Evolutionary conservation across 2,797 vertebrate species (phyloP).

Genomic region (Eulemur coronatus): DNA sequence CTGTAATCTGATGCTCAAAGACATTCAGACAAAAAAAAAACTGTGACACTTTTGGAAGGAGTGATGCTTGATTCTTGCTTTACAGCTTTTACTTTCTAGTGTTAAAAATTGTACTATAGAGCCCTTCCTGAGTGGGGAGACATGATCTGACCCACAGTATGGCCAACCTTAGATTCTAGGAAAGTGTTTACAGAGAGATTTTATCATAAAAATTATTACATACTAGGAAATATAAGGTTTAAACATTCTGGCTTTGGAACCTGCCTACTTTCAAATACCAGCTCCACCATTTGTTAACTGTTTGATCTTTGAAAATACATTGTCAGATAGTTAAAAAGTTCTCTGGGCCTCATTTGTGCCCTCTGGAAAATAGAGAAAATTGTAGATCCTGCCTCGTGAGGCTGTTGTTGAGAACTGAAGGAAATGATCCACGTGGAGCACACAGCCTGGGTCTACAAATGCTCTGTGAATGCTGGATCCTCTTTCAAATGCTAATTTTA

Average conservation of each 20-base stretch:
- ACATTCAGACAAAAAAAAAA: neutral
- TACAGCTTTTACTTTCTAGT: neutral
- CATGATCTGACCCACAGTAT: too few relatives aligned
- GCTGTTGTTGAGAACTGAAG: neutral
- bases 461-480: neutral
- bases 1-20: neutral
- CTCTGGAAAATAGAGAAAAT: neutral
- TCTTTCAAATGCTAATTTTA: neutral
- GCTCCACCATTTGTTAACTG: fast-evolving
- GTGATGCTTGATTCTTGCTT: neutral
- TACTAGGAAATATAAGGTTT: neutral
- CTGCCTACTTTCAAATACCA: neutral
- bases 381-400: neutral
- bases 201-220: neutral
- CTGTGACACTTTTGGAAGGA: neutral
- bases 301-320: neutral
- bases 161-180: neutral
- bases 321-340: neutral
- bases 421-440: neutral
- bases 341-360: neutral
- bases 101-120: neutral
- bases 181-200: neutral
- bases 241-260: neutral
- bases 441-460: neutral
- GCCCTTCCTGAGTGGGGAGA: neutral